Percentiles rank a stretch among this genome's conserved stretches.
phyloP scores from a whole-genome alignment of 1,140 invertebrate species.

The Eurytemora carolleeae region DNA sequence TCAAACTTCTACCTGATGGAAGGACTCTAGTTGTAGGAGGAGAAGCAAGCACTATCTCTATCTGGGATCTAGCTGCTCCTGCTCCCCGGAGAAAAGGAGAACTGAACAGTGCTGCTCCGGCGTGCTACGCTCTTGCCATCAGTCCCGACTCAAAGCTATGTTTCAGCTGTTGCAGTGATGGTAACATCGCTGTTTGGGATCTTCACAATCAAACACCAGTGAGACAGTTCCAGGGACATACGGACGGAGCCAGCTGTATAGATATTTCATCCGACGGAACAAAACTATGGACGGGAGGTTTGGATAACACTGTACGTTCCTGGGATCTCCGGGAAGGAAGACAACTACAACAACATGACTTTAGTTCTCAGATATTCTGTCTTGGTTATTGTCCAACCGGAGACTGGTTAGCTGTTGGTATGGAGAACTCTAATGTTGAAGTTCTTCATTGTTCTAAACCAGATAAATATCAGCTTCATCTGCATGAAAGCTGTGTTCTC shows the following conservation, averaged over 20 bases:
- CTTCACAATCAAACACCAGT: conserved; percentile 77
- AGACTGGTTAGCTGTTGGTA: conserved; percentile 93
- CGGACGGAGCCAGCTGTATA: conserved; percentile 91
- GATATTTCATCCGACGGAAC: conserved; percentile 91
- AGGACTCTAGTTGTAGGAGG: conserved; percentile 88
- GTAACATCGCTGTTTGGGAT: conserved; percentile 89
- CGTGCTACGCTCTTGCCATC: conserved; percentile 91
- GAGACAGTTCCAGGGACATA: conserved; percentile 88
- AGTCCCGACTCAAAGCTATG: conserved; percentile 89
- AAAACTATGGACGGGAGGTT: conserved; percentile 85
- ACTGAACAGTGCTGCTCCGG: conserved; percentile 79
- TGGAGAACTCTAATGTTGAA: conserved; percentile 95
- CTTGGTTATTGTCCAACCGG: conserved; percentile 92
- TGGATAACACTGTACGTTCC: conserved; percentile 87
- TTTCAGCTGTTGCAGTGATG: conserved; percentile 87
- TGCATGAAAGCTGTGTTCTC: conserved; percentile 96
- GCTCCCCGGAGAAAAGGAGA: conserved; percentile 43
- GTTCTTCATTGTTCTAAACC: conserved; percentile 76
- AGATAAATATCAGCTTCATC: conserved; percentile 90
- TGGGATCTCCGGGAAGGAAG: conserved; percentile 87
- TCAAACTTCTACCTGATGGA: conserved; percentile 87
- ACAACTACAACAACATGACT: conserved; percentile 85
- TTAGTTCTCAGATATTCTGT: conserved; percentile 86
- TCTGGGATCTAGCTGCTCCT: conserved; percentile 70
- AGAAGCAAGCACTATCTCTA: conserved; percentile 82